Conservation (phyloP, 2,113 vertebrate genomes). For the Seriola rivoliana region DNA sequence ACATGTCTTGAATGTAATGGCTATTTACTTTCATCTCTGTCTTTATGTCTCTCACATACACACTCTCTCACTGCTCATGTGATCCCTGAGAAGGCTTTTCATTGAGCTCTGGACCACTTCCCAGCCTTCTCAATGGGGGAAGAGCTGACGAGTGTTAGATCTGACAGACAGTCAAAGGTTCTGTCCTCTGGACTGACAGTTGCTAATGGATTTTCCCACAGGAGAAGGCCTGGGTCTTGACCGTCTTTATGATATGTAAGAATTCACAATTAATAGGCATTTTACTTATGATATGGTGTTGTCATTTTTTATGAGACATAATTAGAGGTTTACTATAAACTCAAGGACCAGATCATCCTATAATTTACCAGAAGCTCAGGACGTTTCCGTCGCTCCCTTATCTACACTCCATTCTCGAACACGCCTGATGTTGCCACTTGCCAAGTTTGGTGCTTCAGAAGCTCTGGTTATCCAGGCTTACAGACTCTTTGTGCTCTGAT, state of each 20-base stretch:
- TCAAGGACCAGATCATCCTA: not conserved
- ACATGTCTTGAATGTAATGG: slow-evolving; percentile 34
- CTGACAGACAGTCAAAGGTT: slow-evolving; percentile 72
- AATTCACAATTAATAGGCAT: slow-evolving; percentile 19
- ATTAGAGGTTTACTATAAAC: slow-evolving; percentile 8
- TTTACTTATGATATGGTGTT: not conserved
- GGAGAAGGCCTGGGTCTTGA: slow-evolving; percentile 14
- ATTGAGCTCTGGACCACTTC: slow-evolving; percentile 76
- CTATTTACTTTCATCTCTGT: slow-evolving; percentile 41
- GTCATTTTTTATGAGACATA: slow-evolving; percentile 2
- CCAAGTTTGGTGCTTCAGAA: slow-evolving; percentile 16
- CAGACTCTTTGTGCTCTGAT: slow-evolving; percentile 35
- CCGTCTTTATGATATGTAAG: slow-evolving; percentile 10
- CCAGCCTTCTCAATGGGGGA: slow-evolving; percentile 64
- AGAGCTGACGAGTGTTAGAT: slow-evolving; percentile 64
- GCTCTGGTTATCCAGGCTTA: slow-evolving; percentile 60
- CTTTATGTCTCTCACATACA: slow-evolving; percentile 20
- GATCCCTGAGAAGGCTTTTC: slow-evolving; percentile 73
- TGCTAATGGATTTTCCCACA: slow-evolving; percentile 61
- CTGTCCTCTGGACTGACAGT: slow-evolving; percentile 51
- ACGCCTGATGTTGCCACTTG: slow-evolving; percentile 6
- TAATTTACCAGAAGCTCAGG: not conserved
- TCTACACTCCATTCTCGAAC: slow-evolving; percentile 13
- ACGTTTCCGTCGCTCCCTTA: not conserved
- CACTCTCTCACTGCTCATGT: slow-evolving; percentile 44